Base-by-base conservation (phyloP, 2,888 invertebrate genomes). In the Acrocyrtus sp. region DNA sequence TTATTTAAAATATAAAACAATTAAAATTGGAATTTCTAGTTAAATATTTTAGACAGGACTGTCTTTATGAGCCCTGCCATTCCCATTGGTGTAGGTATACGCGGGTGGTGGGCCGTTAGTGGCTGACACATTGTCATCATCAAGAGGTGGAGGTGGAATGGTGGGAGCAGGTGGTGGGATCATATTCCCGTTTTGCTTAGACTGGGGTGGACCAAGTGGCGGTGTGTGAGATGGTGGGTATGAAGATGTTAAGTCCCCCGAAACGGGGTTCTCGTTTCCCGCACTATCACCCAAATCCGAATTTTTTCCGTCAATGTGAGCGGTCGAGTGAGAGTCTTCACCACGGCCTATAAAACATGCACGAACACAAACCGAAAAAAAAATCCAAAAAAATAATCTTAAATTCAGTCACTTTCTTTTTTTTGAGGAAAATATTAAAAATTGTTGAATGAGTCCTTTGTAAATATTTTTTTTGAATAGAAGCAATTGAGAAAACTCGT, bases 1-100 rank as follows among this genome's bases (percentile, higher is more conserved):
- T 39, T 39, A 10, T 15, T 10, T 10, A 10, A 10, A 6, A 15
- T 39, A 15, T 39, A 39, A 10, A 39, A 39, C 6, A 39, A 39
- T 39, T 15, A 10, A 15, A 39, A 39, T 15, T 39, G 39, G n/a
- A n/a, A n/a, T n/a, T n/a, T n/a, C n/a, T n/a, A n/a, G n/a, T n/a
- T n/a, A n/a, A n/a, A n/a, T 54, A 60, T 26, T 58, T 76, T 79
- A 81, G 56, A 81, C 81, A 69, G 81, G 81, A 75, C 79, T 80
- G 72, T 81, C 81, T 74, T 81, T 81, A 45, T 80, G 78, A 26
- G 78, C 75, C 76, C 80, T 75, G 72, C 80, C 78, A 67, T 79
- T 78, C 47, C 76, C 76, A 69, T 76, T 77, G 54, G 76, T 67
- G 60, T 76, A 78, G 50, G 51, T 54, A 57, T 39, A 50, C 29